Percentiles rank a stretch among this genome's conserved stretches.
phyloP scores from a whole-genome alignment of 2,888 invertebrate genomes.

The Ectemnius lituratus region DNA sequence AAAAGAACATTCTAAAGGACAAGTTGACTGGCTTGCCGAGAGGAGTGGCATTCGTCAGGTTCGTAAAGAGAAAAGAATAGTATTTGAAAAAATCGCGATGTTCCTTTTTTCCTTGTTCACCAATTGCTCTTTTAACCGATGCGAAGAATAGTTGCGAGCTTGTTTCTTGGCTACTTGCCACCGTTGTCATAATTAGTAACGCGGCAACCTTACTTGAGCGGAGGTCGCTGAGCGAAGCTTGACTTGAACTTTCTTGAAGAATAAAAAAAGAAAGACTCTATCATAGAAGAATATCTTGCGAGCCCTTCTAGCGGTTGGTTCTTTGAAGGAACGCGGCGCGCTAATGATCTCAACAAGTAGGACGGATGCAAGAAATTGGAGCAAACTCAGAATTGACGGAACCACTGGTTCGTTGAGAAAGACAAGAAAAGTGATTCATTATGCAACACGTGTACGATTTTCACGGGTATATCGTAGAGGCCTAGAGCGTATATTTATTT shows the following conservation, averaged over 20 bases:
- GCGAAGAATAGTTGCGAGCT: not conserved
- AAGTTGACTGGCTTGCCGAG: conserved; percentile 92
- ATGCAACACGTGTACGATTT: conserved; percentile 45
- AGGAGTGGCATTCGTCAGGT: conserved; percentile 96
- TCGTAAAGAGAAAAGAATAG: conserved; percentile 50
- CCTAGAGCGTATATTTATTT: conserved; percentile 56
- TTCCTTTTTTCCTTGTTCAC: not conserved
- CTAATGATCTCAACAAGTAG: no score
- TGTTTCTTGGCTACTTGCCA: conserved; percentile 31
- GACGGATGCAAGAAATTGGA: conserved; percentile 50
- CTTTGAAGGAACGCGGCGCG: no score
- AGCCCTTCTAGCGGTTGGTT: no score
- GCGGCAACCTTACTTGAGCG: not conserved
- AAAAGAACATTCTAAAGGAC: conserved; percentile 93
- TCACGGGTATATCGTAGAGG: not conserved
- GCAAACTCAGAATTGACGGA: conserved; percentile 57
- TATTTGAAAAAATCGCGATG: no score
- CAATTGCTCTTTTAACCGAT: not conserved
- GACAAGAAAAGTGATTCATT: conserved; percentile 49
- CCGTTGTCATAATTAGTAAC: conserved; percentile 38
- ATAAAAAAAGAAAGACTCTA: no score
- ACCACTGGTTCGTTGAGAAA: conserved; percentile 48
- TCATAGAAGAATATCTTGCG: no score
- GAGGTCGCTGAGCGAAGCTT: not conserved
- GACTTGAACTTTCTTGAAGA: no score